Evolutionary conservation across 2,888 invertebrate species (phyloP), one percentile per base, ranked within the genome.

Genomic region (Athalia cordata): DNA sequence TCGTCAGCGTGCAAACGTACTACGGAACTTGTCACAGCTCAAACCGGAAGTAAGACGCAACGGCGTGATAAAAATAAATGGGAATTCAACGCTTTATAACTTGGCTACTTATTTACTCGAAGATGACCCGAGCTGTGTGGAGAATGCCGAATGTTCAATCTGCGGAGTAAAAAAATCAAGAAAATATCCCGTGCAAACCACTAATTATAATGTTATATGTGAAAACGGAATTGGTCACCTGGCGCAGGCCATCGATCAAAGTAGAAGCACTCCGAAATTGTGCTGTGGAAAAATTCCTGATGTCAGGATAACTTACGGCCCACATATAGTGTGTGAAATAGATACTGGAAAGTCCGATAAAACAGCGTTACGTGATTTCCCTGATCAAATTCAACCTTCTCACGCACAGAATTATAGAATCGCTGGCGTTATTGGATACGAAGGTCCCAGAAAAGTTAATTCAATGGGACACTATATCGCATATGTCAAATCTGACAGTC

Each of bases 381-480:
- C 72, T 5, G 11, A 47, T 61, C 15, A 74, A 13, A 74, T 74
- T 11, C 8, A 47, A 74, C 72, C 72, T 45, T 6, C 72, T 74
- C 45, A 61, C 6, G 72, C 61, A 9, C 15, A 9, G 6, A 61
- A 45, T n/a, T 74, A 74, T 74, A 45, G 59, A 45, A 45, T 74
- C 47, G 72, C 61, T 61, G 72, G 72, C 29, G 72, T 74, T 7
- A 74, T 74, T 74, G 72, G 47, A 74, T 74, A 74, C 9, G 47
- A 6, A 61, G 72, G 72, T 13, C 47, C 61, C 5, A 74, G 72
- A 74, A 61, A 8, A 13, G 49, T 74, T n/a, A 74, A 4, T 15
- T 74, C 49, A 15, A 74, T 8, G 5, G 72, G 72, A 8, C 72
- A 74, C 50, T 74, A 74, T 13, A 74, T 74, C 11, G 72, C 72